Conservation (phyloP, 2,113 vertebrate species). For the Apeltes quadracus region DNA sequence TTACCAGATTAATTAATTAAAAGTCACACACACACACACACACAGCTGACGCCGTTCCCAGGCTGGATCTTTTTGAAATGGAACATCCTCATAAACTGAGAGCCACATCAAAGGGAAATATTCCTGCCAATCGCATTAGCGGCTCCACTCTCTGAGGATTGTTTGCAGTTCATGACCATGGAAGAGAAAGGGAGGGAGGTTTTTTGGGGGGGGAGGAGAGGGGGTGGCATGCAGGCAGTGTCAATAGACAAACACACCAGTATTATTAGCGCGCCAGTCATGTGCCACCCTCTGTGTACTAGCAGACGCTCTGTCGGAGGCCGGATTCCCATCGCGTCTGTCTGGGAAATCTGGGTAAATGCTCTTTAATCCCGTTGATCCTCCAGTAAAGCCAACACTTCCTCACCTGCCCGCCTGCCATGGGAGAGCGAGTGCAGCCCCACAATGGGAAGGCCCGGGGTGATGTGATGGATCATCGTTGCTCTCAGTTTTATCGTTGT, state of each 20-base stretch:
- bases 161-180: conserved; percentile 63
- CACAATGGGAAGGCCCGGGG: conserved; percentile 51
- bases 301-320: conserved; percentile 61
- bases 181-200: conserved; percentile 32
- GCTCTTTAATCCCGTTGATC: conserved; percentile 77
- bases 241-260: conserved; percentile 54
- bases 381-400: conserved; percentile 75
- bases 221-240: conserved; percentile 8
- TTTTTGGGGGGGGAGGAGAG: no score
- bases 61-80: conserved; percentile 35
- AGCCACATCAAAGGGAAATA: conserved; percentile 57
- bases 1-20: conserved; percentile 52
- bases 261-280: conserved; percentile 58
- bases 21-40: conserved; percentile 13
- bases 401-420: conserved; percentile 74
- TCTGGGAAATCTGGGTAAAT: conserved; percentile 79
- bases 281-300: conserved; percentile 64
- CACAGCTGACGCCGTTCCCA: conserved; percentile 25
- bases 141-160: conserved; percentile 48
- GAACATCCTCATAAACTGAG: conserved; percentile 56
- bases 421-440: conserved; percentile 68
- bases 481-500: neutral
- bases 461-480: conserved; percentile 34
- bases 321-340: conserved; percentile 69
- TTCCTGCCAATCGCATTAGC: conserved; percentile 49